phyloP scores from a whole-genome alignment of 2,113 vertebrate species.

The Perca schrenkii region DNA sequence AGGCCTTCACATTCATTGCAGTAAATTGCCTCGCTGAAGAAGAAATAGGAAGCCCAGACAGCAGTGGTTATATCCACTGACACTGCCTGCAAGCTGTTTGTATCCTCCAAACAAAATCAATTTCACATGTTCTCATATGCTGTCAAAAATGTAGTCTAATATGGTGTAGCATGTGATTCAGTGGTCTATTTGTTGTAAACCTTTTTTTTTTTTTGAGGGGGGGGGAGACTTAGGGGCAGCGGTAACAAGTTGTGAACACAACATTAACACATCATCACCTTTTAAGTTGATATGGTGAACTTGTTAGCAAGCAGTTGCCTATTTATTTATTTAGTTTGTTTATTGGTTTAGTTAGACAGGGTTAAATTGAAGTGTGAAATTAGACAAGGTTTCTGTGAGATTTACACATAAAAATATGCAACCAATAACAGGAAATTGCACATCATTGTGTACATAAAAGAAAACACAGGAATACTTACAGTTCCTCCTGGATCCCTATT shows the following conservation, averaged over 20 bases:
- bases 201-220: neutral
- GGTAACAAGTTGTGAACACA: neutral
- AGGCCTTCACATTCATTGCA: neutral
- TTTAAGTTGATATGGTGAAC: neutral
- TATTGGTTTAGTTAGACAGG: neutral
- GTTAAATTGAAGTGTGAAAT: neutral
- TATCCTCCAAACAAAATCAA: neutral
- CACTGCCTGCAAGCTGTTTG: neutral
- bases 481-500: neutral
- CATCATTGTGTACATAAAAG: neutral
- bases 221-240: neutral
- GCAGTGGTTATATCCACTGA: neutral
- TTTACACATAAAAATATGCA: neutral
- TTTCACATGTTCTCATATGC: neutral
- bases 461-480: slow-evolving; percentile 5
- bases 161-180: neutral
- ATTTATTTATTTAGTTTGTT: neutral
- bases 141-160: neutral
- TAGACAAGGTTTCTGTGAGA: neutral
- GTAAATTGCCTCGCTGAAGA: neutral
- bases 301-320: neutral
- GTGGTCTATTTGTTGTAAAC: neutral
- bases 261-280: neutral
- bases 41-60: neutral
- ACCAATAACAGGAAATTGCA: neutral